Conservation (phyloP, 2,888 invertebrate species). For the Brachynemurus nebulosus region DNA sequence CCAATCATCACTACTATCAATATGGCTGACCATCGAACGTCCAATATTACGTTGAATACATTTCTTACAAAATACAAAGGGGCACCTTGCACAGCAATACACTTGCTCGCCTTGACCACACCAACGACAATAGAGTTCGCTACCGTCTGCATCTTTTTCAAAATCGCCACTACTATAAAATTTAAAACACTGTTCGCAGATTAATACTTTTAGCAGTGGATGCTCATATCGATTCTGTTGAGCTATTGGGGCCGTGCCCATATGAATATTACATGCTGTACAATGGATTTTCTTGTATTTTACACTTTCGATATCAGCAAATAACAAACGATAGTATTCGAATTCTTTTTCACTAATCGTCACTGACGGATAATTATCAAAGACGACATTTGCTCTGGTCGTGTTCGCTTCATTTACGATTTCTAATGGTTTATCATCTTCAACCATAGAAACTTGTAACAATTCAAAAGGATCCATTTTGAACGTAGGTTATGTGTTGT, state of each 20-base stretch:
- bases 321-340: no score
- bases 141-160: conserved; percentile 71
- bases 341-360: no score
- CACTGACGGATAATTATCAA: no score
- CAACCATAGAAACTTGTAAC: conserved; percentile 5
- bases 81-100: conserved; percentile 63
- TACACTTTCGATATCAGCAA: conserved; percentile 45
- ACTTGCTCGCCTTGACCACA: conserved; percentile 59
- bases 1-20: conserved; percentile 67
- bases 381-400: no score
- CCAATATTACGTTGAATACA: conserved; percentile 64
- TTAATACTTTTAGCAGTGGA: conserved; percentile 55
- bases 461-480: conserved; percentile 5
- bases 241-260: conserved; percentile 53
- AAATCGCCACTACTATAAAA: conserved; percentile 73
- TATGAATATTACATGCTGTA: conserved; percentile 58
- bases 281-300: conserved; percentile 52
- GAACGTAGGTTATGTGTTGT: no score
- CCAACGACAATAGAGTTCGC: conserved; percentile 71
- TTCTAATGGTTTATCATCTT: conserved; percentile 4
- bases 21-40: conserved; percentile 46
- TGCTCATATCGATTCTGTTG: conserved; percentile 53
- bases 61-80: conserved; percentile 62
- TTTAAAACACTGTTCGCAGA: conserved; percentile 57
- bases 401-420: no score